These are phyloP conservation scores for Ecliptopera silaceata DNA, from an alignment of 2,888 invertebrate genomes.

Conservation along the genomic window DNA sequence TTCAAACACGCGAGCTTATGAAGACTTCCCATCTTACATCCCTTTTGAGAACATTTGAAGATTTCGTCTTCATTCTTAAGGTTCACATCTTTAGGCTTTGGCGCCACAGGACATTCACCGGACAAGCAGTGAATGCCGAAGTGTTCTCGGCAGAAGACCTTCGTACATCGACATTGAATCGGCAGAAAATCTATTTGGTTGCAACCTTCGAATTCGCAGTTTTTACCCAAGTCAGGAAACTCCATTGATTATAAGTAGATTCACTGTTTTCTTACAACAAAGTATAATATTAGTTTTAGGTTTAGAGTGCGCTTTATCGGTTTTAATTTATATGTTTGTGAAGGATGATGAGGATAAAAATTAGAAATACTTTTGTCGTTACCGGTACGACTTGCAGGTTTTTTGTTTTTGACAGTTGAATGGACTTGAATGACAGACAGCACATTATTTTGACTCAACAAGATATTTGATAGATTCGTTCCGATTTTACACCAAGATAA, in stretches of 20 bases:
- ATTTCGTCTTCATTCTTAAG: conserved; percentile 67
- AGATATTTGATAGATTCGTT: no score
- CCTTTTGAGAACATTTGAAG: conserved; percentile 81
- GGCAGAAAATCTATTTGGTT: conserved; percentile 89
- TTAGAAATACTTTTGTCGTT: no score
- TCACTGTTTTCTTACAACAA: neutral
- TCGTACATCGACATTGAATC: conserved; percentile 85
- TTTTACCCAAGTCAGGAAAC: conserved; percentile 87
- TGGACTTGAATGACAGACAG: no score
- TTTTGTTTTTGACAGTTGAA: no score
- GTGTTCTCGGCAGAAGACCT: conserved; percentile 87
- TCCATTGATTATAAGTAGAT: conserved; percentile 80
- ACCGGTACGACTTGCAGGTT: no score
- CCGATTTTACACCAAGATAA: no score
- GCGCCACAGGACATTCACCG: conserved; percentile 75
- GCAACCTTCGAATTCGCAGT: conserved; percentile 84
- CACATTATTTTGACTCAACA: no score
- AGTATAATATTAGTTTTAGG: no score
- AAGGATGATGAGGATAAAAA: no score
- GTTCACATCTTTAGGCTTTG: conserved; percentile 66
- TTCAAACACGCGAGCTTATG: conserved; percentile 86
- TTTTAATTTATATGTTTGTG: no score
- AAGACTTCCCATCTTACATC: conserved; percentile 84
- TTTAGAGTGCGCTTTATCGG: no score
- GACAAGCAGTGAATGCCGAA: conserved; percentile 80